phyloP scores from a whole-genome alignment of 2,113 vertebrate genomes.

The Argyrosomus japonicus region DNA sequence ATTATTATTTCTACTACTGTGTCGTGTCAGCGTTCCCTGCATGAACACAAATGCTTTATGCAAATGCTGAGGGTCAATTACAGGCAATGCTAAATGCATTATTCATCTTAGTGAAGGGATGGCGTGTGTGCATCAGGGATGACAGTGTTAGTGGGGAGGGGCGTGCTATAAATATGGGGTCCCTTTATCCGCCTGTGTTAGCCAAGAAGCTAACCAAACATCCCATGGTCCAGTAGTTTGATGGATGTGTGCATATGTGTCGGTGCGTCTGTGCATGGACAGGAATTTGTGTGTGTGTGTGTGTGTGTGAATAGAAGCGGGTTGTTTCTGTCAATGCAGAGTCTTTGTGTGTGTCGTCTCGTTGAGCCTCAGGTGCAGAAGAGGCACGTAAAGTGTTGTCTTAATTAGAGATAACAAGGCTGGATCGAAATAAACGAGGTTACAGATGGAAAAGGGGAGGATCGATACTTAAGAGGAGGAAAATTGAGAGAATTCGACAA shows the following conservation, averaged over 20 bases:
- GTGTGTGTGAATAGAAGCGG: background rate
- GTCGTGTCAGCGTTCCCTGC: constrained; percentile 39
- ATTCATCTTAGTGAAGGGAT: constrained; percentile 56
- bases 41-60: constrained; percentile 55
- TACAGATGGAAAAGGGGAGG: constrained; percentile 10
- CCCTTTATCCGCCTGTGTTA: constrained; percentile 4
- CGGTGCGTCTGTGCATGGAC: constrained; percentile 11
- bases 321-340: constrained; percentile 4
- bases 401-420: constrained; percentile 68
- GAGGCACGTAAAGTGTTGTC: constrained; percentile 47
- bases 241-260: constrained; percentile 56
- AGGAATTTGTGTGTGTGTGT: constrained; percentile 14
- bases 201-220: constrained; percentile 55
- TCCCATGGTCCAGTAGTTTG: constrained; percentile 56
- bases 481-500: constrained; percentile 30
- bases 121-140: background rate
- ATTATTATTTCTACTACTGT: constrained; percentile 45
- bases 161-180: constrained; percentile 21
- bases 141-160: background rate
- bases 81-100: constrained; percentile 56
- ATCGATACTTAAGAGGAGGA: constrained; percentile 54
- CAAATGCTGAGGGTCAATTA: constrained; percentile 64
- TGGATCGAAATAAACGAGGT: constrained; percentile 34
- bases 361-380: constrained; percentile 66
- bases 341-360: constrained; percentile 27